phyloP scores from a whole-genome alignment of 2,797 vertebrate genomes.

The Xiphorhynchus erythropygius region DNA sequence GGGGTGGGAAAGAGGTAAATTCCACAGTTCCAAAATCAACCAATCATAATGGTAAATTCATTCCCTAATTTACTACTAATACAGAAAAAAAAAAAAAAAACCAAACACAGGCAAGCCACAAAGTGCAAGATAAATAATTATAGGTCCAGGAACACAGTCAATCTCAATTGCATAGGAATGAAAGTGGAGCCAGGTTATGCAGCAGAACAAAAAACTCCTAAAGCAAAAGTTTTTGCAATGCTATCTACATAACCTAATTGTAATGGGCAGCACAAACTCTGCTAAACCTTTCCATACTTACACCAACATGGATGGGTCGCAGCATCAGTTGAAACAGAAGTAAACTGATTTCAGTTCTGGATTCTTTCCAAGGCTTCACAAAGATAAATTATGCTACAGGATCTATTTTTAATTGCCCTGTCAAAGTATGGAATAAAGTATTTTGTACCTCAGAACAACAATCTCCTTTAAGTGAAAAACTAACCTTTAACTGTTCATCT shows the following conservation, averaged over 20 bases:
- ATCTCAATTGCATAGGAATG: background rate
- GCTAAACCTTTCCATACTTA: background rate
- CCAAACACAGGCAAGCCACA: background rate
- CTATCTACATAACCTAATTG: background rate
- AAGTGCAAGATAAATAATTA: background rate
- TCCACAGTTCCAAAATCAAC: background rate
- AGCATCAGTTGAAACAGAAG: background rate
- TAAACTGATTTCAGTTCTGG: background rate
- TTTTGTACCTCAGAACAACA: background rate
- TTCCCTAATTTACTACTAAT: background rate
- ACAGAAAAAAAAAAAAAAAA: background rate
- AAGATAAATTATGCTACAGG: background rate
- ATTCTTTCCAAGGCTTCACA: background rate
- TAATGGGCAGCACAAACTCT: background rate
- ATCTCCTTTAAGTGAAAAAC: background rate
- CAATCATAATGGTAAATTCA: background rate
- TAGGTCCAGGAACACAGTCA: background rate
- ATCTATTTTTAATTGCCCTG: background rate
- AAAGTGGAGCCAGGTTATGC: background rate
- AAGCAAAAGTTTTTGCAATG: background rate
- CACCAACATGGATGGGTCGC: background rate
- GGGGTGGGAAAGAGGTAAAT: background rate
- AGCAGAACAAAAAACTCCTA: background rate
- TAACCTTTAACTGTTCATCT: background rate
- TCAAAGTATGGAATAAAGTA: background rate